A percentile compares a stretch with the other conserved stretches of the same genome.
These are phyloP conservation scores for Hipparchia sbordonii DNA, from an alignment of 2,888 invertebrate species.

Conservation along the genomic window DNA sequence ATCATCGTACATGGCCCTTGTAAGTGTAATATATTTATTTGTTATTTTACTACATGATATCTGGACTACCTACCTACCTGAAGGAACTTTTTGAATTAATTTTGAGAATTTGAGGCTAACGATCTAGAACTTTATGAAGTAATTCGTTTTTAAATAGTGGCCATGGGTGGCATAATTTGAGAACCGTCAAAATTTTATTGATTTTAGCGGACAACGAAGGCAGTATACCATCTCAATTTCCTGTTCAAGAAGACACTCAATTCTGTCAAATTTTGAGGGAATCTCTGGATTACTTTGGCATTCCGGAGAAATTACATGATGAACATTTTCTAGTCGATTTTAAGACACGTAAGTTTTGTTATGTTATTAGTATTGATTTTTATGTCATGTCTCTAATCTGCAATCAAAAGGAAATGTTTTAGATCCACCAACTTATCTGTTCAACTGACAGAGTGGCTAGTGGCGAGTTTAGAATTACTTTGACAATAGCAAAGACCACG, in stretches of 20 bases:
- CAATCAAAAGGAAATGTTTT: no score
- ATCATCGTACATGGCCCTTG: constrained; percentile 96
- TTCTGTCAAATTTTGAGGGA: constrained; percentile 97
- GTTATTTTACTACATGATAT: neutral
- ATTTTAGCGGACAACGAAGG: constrained; percentile 90
- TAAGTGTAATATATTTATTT: constrained; percentile 43
- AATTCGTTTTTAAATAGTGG: no score
- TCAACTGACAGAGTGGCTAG: no score
- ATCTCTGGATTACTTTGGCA: constrained; percentile 97
- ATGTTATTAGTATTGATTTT: neutral
- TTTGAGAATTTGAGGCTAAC: no score
- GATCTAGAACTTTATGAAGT: no score
- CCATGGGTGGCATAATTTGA: no score
- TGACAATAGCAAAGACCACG: no score
- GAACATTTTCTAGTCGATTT: constrained; percentile 98
- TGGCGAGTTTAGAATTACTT: no score
- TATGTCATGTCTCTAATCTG: no score
- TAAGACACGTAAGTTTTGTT: constrained; percentile 92
- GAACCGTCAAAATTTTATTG: neutral
- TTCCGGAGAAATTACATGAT: constrained; percentile 93
- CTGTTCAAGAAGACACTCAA: constrained; percentile 98
- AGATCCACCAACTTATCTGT: no score
- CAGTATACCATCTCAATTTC: constrained; percentile 98
- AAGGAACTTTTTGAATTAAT: no score
- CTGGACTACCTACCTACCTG: no score